Conservation (phyloP, 2,113 vertebrate genomes). For the Toxotes chatareus region DNA sequence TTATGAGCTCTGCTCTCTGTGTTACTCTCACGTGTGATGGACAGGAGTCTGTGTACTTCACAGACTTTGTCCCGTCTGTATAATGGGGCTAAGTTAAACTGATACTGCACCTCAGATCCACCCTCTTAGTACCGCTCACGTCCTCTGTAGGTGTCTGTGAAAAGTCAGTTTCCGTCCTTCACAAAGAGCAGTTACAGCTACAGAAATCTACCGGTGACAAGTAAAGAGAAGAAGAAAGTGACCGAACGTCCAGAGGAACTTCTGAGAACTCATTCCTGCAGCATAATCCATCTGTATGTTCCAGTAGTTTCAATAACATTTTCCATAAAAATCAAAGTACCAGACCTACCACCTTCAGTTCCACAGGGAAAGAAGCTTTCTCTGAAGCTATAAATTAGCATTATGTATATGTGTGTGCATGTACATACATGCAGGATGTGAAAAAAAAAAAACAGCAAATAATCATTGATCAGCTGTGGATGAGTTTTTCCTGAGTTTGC, state of each 20-base stretch:
- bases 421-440: not conserved
- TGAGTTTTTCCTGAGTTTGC: slow-evolving; percentile 7
- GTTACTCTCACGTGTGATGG: not conserved
- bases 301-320: not conserved
- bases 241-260: not conserved
- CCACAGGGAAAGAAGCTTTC: slow-evolving; percentile 37
- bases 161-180: slow-evolving; percentile 20
- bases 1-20: not conserved
- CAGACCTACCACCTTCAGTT: slow-evolving; percentile 30
- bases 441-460: not conserved
- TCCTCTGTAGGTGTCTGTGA: not conserved
- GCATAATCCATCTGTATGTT: not conserved
- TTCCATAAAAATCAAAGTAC: slow-evolving; percentile 31
- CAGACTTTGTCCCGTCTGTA: not conserved
- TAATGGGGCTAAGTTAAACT: not conserved
- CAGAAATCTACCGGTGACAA: not conserved
- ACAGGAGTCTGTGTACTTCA: slow-evolving; percentile 5
- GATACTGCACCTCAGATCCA: not conserved
- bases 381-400: slow-evolving; percentile 34
- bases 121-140: not conserved
- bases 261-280: not conserved
- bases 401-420: not conserved
- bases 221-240: not conserved
- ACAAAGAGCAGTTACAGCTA: not conserved
- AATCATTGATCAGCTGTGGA: slow-evolving; percentile 17